These are phyloP conservation scores for Aspidiotus destructor DNA, from an alignment of 2,888 invertebrate genomes.

Conservation along the genomic window DNA sequence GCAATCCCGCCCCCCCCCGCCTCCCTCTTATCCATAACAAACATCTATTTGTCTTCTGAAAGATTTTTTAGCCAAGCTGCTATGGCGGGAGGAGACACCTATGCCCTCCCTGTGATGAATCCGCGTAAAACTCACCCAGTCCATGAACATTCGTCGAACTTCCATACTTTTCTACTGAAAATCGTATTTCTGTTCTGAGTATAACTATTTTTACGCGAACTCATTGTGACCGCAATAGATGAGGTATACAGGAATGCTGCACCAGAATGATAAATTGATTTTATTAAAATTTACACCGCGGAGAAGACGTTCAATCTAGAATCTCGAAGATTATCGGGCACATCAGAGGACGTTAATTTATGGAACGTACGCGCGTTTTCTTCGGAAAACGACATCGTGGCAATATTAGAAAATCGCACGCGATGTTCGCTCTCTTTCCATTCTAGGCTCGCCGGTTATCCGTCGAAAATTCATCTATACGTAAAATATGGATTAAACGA, in stretches of 20 bases:
- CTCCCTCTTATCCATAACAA: no score
- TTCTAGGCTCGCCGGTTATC: neutral
- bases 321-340: constrained; percentile 27
- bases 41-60: no score
- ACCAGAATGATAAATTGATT: constrained; percentile 28
- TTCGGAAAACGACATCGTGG: constrained; percentile 23
- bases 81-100: no score
- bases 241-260: neutral
- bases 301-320: constrained; percentile 24
- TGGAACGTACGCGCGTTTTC: constrained; percentile 26
- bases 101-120: no score
- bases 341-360: constrained; percentile 23
- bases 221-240: no score
- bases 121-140: no score
- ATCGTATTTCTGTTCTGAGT: no score
- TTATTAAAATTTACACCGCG: constrained; percentile 30
- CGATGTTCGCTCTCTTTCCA: constrained; percentile 9
- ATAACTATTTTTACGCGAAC: no score
- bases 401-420: constrained; percentile 27
- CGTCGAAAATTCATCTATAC: constrained; percentile 22
- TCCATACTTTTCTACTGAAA: no score
- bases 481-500: constrained; percentile 30
- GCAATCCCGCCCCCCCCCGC: no score
- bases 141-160: no score
- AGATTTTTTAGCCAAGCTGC: no score